Conservation (phyloP, 2,113 vertebrate species). For the Microtus oregoni region DNA sequence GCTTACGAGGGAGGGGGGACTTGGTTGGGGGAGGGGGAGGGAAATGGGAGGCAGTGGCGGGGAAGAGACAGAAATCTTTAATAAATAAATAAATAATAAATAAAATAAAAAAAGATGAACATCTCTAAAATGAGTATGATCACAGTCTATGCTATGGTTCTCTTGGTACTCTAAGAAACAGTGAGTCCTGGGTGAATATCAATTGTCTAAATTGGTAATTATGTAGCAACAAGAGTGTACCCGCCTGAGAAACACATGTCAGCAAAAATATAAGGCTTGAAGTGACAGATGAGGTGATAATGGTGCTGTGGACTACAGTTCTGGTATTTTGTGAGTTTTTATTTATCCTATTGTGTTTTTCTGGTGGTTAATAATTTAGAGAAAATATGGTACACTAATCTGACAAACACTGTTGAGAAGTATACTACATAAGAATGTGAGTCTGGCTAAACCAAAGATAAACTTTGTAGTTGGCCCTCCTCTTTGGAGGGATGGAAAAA, state of each 20-base stretch:
- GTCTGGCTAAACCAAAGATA: not conserved
- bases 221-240: not conserved
- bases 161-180: not conserved
- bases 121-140: not conserved
- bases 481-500: not conserved
- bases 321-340: not conserved
- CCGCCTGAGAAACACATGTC: not conserved
- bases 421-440: not conserved
- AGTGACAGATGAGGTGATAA: not conserved
- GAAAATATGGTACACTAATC: not conserved
- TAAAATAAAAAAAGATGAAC: not conserved
- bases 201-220: not conserved
- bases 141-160: not conserved
- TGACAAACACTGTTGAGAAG: not conserved
- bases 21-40: too few species aligned
- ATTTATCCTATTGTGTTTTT: not conserved
- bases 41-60: too few species aligned
- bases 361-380: not conserved
- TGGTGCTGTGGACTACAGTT: not conserved
- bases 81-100: too few species aligned
- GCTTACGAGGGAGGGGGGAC: too few species aligned
- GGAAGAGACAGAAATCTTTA: too few species aligned
- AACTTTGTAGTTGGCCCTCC: not conserved
- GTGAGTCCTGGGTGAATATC: not conserved
- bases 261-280: not conserved